A percentile compares a stretch with the other conserved stretches of the same genome.
Conservation (phyloP, 1,140 invertebrate species). For the Penaeus vannamei region DNA sequence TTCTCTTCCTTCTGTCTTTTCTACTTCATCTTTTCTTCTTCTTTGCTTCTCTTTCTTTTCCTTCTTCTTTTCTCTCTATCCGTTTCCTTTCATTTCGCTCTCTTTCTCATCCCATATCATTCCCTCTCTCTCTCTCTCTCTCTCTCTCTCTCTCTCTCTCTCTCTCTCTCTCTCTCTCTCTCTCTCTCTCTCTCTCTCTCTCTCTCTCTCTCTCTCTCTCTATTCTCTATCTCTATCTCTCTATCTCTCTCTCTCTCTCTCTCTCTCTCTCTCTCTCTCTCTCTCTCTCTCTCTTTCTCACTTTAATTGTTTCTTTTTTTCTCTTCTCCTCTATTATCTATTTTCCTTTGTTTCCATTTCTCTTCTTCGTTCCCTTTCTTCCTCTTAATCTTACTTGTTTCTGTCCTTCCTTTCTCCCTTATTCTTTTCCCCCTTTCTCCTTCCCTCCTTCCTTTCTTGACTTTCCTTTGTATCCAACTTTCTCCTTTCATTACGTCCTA, state of each 20-base stretch:
- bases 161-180: constrained; percentile 5
- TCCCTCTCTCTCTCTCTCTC: not conserved
- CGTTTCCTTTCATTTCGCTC: not conserved
- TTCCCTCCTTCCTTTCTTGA: not conserved
- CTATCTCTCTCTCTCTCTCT: not conserved
- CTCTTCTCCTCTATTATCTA: not conserved
- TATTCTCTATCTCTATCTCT: not conserved
- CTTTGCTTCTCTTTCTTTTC: not conserved
- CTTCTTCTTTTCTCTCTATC: not conserved
- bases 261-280: not conserved
- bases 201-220: constrained; percentile 18
- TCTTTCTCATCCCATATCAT: not conserved
- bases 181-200: not conserved
- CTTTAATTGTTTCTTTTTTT: not conserved
- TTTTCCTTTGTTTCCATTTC: not conserved
- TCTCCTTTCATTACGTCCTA: constrained; percentile 1
- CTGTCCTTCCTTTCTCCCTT: not conserved
- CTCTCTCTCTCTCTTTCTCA: not conserved
- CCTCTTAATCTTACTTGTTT: not conserved
- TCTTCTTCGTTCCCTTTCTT: not conserved
- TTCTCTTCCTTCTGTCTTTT: too few species aligned
- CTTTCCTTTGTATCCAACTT: not conserved
- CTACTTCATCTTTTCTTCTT: not conserved
- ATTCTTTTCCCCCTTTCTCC: not conserved
- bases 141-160: not conserved